Conservation (phyloP, 1,140 invertebrate genomes). For the Drosophila erecta region DNA sequence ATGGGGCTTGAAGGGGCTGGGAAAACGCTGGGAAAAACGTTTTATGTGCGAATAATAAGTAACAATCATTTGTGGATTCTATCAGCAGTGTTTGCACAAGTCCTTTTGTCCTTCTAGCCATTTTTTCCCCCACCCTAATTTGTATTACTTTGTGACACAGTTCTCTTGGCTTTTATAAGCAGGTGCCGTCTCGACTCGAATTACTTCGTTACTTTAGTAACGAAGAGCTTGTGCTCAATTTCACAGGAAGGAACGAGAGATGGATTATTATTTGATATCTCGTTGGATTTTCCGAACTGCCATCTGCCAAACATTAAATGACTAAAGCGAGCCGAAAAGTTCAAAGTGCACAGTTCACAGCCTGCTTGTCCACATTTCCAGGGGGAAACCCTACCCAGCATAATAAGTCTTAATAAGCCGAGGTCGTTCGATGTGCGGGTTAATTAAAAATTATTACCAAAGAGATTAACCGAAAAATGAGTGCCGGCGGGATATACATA, state of each 20-base stretch:
- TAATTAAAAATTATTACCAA: conserved; percentile 75
- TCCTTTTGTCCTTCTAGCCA: conserved; percentile 14
- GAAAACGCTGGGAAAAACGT: conserved; percentile 32
- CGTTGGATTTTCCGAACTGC: conserved; percentile 2
- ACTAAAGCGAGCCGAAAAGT: conserved; percentile 21
- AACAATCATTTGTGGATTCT: conserved; percentile 54
- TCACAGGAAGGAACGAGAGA: conserved; percentile 1
- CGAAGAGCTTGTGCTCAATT: conserved; percentile 15
- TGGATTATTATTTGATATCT: conserved; percentile 13
- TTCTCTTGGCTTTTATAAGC: conserved; percentile 12
- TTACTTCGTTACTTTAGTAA: conserved; percentile 21
- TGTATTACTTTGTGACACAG: conserved; percentile 54
- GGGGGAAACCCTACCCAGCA: not conserved
- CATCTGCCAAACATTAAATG: conserved; percentile 33
- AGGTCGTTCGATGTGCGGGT: conserved; percentile 54
- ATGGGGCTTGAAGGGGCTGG: not conserved
- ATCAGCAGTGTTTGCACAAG: conserved; percentile 39
- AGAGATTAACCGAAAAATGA: conserved; percentile 55
- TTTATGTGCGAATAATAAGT: conserved; percentile 56
- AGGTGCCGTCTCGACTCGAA: conserved; percentile 29
- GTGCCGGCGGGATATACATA: not conserved
- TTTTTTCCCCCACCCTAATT: not conserved
- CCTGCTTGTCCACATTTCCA: not conserved
- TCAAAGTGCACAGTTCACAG: conserved; percentile 50
- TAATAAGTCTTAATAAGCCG: conserved; percentile 55